phyloP scores from a whole-genome alignment of 2,113 vertebrate genomes.

The Tupaia chinensis region DNA sequence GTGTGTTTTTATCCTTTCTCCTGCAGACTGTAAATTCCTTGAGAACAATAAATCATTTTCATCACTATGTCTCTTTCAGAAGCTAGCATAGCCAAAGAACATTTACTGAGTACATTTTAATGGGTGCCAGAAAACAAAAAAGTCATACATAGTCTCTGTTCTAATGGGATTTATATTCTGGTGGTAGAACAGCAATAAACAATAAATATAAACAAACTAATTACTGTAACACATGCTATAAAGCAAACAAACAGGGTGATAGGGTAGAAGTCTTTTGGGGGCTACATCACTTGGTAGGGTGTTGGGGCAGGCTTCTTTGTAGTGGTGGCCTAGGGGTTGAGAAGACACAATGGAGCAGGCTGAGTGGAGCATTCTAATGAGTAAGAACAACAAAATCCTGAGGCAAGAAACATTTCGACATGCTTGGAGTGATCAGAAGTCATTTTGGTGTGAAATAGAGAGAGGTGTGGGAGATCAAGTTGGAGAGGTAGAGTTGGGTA shows the following conservation, averaged over 20 bases:
- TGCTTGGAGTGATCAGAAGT: not conserved
- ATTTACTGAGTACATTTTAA: conserved; percentile 3
- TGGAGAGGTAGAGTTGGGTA: not conserved
- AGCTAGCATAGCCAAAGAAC: not conserved
- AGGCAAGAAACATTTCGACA: not conserved
- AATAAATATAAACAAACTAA: not conserved
- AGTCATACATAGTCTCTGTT: not conserved
- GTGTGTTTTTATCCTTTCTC: not conserved
- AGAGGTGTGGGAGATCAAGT: not conserved
- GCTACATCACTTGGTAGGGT: not conserved
- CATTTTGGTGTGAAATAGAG: not conserved
- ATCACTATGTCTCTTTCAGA: not conserved
- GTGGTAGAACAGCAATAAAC: not conserved
- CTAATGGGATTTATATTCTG: not conserved
- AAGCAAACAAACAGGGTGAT: not conserved
- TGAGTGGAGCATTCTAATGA: not conserved
- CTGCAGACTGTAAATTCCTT: not conserved
- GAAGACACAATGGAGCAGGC: no score
- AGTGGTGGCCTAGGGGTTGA: not conserved
- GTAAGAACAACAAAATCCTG: not conserved
- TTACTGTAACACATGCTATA: not conserved
- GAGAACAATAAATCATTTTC: not conserved
- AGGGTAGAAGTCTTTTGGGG: not conserved
- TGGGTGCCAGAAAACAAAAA: not conserved
- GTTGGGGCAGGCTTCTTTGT: not conserved